Evolutionary conservation across 2,888 invertebrate genomes (phyloP), one percentile per base, ranked within the genome.

Genomic region (Timema podura): DNA sequence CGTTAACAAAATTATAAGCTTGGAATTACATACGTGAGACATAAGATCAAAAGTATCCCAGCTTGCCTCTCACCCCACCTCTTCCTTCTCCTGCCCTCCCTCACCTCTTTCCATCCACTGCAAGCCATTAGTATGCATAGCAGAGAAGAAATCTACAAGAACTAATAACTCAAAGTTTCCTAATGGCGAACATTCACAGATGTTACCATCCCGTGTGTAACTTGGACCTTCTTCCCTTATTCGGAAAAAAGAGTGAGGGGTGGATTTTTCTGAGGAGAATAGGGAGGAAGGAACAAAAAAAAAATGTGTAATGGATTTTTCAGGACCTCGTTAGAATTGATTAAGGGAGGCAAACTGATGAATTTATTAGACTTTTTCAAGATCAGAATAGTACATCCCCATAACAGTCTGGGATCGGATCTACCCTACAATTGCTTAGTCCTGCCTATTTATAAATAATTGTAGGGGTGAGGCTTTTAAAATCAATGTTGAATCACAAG

Each of bases 231-330:
- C 30, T 30, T 30, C 30, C 30, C 30, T 30, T 30, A 30, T 30
- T 30, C 9, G 16, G 16, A 6, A 54, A 54, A 54, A 54, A 30
- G 3, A 30, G 2, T 30, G 30, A 30, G 30, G 30, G 30, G 30
- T 30, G 30, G n/a, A 54, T n/a, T 11, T 16, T 13, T 7, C 8
- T 10, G 54, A 6, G 54, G 54, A 15, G n/a, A 16, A n/a, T 15
- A 13, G 57, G 57, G 44, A 45, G 44, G 44, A 61, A 6, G 7
- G 30, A 30, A 61, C 61, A 45, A 13, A 45, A 61, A 61, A 45
- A 44, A 61, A 61, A 61, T 16, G 61, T 45, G 61, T 59, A 68
- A 68, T 61, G 59, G 47, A 68, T 59, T 68, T 61, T 47, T 68
- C 61, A 68, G 59, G 59, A 16, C 61, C 30, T 61, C 59, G 59